These are phyloP conservation scores for Oncorhynchus nerka DNA, from an alignment of 2,113 vertebrate species.

Conservation along the genomic window DNA sequence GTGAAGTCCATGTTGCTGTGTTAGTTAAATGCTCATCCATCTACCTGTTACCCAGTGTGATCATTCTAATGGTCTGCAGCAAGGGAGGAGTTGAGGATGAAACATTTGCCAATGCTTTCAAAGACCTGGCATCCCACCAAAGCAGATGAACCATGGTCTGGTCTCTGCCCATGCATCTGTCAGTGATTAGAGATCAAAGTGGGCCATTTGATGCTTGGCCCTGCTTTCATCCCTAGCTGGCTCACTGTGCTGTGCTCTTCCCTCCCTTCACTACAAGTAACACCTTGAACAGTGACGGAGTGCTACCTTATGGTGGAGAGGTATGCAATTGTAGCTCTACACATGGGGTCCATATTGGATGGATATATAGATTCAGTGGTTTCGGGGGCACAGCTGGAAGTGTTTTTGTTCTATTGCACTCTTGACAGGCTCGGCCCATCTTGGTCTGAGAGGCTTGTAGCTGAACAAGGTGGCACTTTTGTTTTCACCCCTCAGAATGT, in stretches of 20 bases:
- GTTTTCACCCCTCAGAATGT: background rate
- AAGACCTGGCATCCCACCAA: constrained; percentile 42
- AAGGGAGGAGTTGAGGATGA: background rate
- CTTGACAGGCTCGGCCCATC: background rate
- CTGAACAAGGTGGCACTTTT: background rate
- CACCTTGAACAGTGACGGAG: constrained; percentile 6
- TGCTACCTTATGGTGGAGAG: constrained; percentile 13
- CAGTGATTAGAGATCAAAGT: constrained; percentile 38
- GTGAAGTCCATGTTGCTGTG: background rate
- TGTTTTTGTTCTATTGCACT: background rate
- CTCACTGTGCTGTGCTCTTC: background rate
- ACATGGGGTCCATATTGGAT: background rate
- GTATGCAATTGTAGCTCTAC: background rate
- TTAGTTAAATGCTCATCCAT: background rate
- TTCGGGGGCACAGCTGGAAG: background rate
- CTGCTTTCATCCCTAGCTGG: background rate
- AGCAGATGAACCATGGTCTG: constrained; percentile 22
- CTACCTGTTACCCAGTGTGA: background rate
- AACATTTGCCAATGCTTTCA: constrained; percentile 30
- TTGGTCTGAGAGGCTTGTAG: background rate
- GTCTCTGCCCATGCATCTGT: constrained; percentile 22
- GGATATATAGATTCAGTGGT: too few relatives aligned
- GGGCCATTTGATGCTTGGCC: constrained; percentile 1
- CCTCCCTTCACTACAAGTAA: background rate
- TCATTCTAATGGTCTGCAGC: background rate